Evolutionary conservation across 2,113 vertebrate genomes (phyloP), one percentile per base, ranked within the genome.

Genomic region (Dicrurus megarhynchus): DNA sequence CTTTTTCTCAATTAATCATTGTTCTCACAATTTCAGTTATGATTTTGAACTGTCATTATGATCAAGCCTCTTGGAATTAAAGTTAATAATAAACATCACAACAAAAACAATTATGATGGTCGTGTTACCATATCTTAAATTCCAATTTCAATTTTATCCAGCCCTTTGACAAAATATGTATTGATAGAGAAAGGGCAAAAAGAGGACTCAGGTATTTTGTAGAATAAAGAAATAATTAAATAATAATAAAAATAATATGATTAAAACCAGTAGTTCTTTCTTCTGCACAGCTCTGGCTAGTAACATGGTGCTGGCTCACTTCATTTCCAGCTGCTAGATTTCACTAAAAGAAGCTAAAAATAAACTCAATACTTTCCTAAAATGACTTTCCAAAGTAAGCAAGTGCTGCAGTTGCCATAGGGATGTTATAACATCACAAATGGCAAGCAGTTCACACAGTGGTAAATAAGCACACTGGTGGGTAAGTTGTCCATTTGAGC

Each of bases 321-420:
- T 93, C 12, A 84, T 75, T 94, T 94, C 80, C 90, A 97, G 93
- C 92, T 97, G 95, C 85, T 93, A 92, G 73, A 87, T 96, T 96
- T 96, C 95, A 81, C 90, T 93, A 90, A 96, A 96, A 92, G 71
- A 86, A 93, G 57, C 88, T 95, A 96, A 96, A 97, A 97, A 97
- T 96, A 97, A 93, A 87, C 90, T 93, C 86, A 97, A 92, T 96
- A 75, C 88, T 92, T 96, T 95, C 95, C 95, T 90, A 95, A 97
- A 96, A 96, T 94, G 23, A 94, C 92, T 97, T 95, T 84, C 77
- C 53, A 60, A 73, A 95, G 93, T 84, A 95, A 94, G 88, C 90
- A 93, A 96, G 83, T 89, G 90, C 83, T 95, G 79, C 94, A 84
- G 96, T 96, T 97, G 92, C 96, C 93, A 96, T 96, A 96, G 95